Evolutionary conservation across 1,140 invertebrate genomes (phyloP).

Genomic region (Mercenaria mercenaria): DNA sequence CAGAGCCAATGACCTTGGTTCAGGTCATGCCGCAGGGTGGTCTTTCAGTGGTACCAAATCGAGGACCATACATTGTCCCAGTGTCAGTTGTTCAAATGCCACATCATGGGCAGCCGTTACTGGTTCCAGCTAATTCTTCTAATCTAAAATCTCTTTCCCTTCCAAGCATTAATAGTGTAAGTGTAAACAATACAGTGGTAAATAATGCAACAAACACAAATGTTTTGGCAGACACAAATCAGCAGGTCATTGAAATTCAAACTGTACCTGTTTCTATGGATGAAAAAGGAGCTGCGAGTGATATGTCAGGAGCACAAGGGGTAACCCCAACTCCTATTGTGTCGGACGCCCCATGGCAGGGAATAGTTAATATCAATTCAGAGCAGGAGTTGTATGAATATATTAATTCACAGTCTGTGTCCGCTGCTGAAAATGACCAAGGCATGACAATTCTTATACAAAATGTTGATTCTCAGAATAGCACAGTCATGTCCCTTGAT

Average conservation of each 20-base stretch:
- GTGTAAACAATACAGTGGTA: background rate
- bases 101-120: background rate
- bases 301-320: background rate
- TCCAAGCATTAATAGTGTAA: background rate
- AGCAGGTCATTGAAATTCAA: constrained; percentile 27
- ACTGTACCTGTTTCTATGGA: constrained; percentile 4
- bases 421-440: constrained; percentile 37
- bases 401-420: constrained; percentile 34
- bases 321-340: constrained; percentile 24
- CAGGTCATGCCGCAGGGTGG: background rate
- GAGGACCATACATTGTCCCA: constrained; percentile 2
- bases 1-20: constrained; percentile 17
- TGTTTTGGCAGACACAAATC: background rate
- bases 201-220: background rate
- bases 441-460: constrained; percentile 62
- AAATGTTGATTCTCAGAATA: constrained; percentile 40
- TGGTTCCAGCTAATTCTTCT: background rate
- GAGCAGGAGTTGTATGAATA: constrained; percentile 61
- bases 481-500: constrained; percentile 51
- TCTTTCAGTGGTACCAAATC: constrained; percentile 7
- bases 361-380: constrained; percentile 61
- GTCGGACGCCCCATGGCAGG: constrained; percentile 57
- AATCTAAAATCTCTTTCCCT: background rate
- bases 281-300: constrained; percentile 49
- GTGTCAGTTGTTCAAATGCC: constrained; percentile 29